Evolutionary conservation across 1,140 invertebrate genomes (phyloP).

Genomic region (Eciton burchellii): DNA sequence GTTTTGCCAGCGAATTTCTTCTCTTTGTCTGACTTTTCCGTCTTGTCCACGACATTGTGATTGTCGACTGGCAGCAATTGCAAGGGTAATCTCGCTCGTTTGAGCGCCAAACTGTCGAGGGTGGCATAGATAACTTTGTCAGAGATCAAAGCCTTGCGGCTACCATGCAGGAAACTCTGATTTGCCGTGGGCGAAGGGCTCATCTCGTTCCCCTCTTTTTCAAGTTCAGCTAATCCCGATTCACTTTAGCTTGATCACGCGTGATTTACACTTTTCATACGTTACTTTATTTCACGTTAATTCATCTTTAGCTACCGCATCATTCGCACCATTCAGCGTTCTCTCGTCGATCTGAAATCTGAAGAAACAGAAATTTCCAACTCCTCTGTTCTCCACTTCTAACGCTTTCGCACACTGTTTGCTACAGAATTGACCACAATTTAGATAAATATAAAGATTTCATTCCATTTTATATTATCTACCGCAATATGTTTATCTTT

Average conservation of each 20-base stretch:
- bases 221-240: neutral
- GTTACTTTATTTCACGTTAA: neutral
- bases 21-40: conserved; percentile 56
- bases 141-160: conserved; percentile 57
- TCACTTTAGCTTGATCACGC: neutral
- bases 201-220: conserved; percentile 63
- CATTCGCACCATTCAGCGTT: neutral
- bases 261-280: neutral
- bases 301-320: neutral
- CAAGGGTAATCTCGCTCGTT: conserved; percentile 78
- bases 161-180: conserved; percentile 79
- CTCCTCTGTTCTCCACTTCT: neutral
- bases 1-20: conserved; percentile 31
- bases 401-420: neutral
- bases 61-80: conserved; percentile 76
- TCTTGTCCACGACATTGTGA: conserved; percentile 56
- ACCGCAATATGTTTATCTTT: too few relatives aligned
- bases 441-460: neutral
- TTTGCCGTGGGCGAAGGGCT: conserved; percentile 75
- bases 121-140: conserved; percentile 79
- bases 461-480: neutral
- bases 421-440: neutral
- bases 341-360: conserved; percentile 18
- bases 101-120: conserved; percentile 82
- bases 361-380: neutral